Base-by-base conservation (phyloP, 2,888 invertebrate genomes). In the Pocota personata region DNA sequence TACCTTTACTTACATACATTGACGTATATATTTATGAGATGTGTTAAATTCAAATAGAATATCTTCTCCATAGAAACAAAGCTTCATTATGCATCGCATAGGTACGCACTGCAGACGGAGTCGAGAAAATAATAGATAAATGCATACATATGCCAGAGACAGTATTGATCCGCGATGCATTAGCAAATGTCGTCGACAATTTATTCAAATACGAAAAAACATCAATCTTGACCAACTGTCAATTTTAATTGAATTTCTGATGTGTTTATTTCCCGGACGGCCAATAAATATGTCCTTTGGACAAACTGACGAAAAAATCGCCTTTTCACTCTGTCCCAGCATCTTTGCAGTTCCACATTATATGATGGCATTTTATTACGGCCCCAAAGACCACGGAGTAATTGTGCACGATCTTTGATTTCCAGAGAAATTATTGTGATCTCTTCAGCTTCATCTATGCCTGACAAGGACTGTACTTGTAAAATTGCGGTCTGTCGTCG, bases 201-300 rank as follows among this genome's bases (percentile, higher is more conserved):
- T 87, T 87, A 87, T 87, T 87, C 82, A 71, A 77, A 76, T 71
- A 37, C 57, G 48, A 27, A 60, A 76, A 87, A 83, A 69, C 87
- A 87, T 87, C 83, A 73, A 87, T 87, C 87, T 83, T 83, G 78
- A 80, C 82, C 82, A 88, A 76, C 87, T 88, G 88, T 88, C 88
- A 88, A 87, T 82, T 88, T 87, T 87, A 88, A 88, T 88, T 88
- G 88, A 88, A 87, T 84, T 88, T 87, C 69, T 88, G 88, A 88
- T 87, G 84, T 88, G 88, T 88, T 88, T 88, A 88, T 88, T 87
- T 82, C 75, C 75, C 66, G 64, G 32, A 48, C 77, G 62, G 60
- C 62, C 80, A 88, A 88, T 88, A 88, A 88, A 88, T 84, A 87
- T 86, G 80, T 87, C 77, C 73, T 62, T 84, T 76, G 75, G 48